phyloP scores from a whole-genome alignment of 2,113 vertebrate species.

The Sorex fumeus region DNA sequence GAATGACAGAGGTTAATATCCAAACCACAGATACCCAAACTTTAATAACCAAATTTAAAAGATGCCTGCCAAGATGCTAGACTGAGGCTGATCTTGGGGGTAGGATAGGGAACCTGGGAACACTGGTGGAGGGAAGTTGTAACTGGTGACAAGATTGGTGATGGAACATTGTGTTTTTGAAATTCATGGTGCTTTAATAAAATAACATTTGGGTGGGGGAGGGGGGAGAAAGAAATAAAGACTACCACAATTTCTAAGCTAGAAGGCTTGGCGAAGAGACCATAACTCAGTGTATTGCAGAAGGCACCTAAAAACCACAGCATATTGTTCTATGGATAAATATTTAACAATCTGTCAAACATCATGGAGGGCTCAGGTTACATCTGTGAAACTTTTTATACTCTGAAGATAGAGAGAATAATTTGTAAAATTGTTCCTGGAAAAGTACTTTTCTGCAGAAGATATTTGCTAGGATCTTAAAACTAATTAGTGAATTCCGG shows the following conservation, averaged over 20 bases:
- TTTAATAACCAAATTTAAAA: too few relatives aligned
- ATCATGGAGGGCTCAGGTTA: background rate
- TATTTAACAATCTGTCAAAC: slow-evolving; percentile 36
- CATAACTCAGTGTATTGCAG: background rate
- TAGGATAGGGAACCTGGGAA: too few relatives aligned
- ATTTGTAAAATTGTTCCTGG: background rate
- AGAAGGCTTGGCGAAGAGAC: background rate
- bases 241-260: background rate
- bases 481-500: background rate
- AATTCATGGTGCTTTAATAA: too few relatives aligned
- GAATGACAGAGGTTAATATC: too few relatives aligned
- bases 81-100: too few relatives aligned
- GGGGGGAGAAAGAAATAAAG: background rate
- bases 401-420: too few relatives aligned
- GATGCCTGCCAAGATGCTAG: too few relatives aligned
- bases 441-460: background rate
- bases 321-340: background rate
- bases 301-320: slow-evolving; percentile 30
- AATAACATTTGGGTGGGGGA: too few relatives aligned
- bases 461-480: background rate
- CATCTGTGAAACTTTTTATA: background rate
- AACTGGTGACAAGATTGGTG: too few relatives aligned
- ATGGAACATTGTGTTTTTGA: too few relatives aligned
- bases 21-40: too few relatives aligned
- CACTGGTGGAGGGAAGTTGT: too few relatives aligned